Percentiles rank a stretch among this genome's conserved stretches.
Conservation (phyloP, 2,113 vertebrate genomes). For the Eubucco bourcierii region DNA sequence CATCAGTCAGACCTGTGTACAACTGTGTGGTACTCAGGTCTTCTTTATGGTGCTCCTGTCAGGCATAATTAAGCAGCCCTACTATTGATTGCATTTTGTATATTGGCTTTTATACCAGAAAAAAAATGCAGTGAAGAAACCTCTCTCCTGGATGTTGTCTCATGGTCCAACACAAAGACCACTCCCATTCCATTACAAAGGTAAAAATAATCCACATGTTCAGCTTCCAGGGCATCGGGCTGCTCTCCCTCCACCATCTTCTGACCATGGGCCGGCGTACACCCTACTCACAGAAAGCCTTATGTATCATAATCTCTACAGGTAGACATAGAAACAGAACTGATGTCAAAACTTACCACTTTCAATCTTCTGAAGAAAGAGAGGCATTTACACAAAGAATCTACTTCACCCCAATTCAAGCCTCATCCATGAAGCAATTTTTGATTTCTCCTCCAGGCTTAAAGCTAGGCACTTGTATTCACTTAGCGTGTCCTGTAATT, state of each 20-base stretch:
- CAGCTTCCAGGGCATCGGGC: neutral
- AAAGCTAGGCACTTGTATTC: neutral
- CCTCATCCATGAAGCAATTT: neutral
- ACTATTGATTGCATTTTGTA: neutral
- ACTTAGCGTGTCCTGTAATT: neutral
- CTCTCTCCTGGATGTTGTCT: neutral
- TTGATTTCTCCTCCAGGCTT: neutral
- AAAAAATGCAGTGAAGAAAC: neutral
- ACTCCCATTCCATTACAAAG: neutral
- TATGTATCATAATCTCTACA: neutral
- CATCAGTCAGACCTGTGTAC: neutral
- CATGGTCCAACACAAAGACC: neutral
- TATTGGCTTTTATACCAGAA: neutral
- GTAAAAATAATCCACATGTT: neutral
- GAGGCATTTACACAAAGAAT: neutral
- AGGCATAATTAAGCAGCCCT: slow-evolving; percentile 31
- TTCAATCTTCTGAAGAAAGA: neutral
- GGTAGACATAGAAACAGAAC: neutral
- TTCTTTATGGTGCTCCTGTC: slow-evolving; percentile 34
- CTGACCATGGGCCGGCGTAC: neutral
- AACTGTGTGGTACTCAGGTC: neutral
- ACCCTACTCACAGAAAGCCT: neutral
- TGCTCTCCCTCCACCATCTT: neutral
- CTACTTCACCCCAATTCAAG: neutral
- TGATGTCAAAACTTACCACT: neutral